Evolutionary conservation across 1,140 invertebrate species (phyloP), one percentile per base, ranked within the genome.

Genomic region (Aradophagus sp.): DNA sequence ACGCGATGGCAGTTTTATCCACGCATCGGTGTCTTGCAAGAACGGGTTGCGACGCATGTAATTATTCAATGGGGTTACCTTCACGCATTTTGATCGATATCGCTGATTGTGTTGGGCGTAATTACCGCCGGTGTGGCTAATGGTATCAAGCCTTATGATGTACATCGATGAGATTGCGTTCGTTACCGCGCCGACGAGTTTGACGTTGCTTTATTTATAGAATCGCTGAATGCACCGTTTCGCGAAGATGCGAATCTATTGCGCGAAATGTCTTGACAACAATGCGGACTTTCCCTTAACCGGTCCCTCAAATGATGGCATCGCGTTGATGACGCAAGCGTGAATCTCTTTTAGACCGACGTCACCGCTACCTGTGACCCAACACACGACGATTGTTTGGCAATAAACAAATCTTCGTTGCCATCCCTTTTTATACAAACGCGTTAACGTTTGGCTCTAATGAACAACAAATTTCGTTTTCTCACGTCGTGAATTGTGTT

Each of bases 81-180:
- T 34, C 17, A 45, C 76, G 68, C 62, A 73, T 76, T 74, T 74
- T 80, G 79, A 83, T 82, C 77, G 75, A 80, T 81, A 80, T 79
- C 76, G 66, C 68, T 75, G 80, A 82, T 82, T 80, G 76, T 79
- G 77, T 77, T 74, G 65, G 77, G 63, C 53, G 74, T 74, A 83
- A 83, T 83, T 83, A 83, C 72, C 78, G 79, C 81, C 76, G 80
- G 69, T 74, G 75, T 80, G 68, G 65, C 65, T 82, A 79, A 82
- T 81, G 74, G 42, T 79, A 80, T 79, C 69, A 78, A 75, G 71
- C 74, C 74, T 58, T 69, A 52, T 59, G 67, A 50, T 70, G 66
- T 73, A 68, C 70, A 73, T 73, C 63, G 63, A 68, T 68, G 70
- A 68, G 59, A 65, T 61, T 63, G 48, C 50, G 61, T 65, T 61